Percentiles rank a stretch among this genome's conserved stretches.
Conservation (phyloP, 2,888 invertebrate species). For the Mycalesis mineus region DNA sequence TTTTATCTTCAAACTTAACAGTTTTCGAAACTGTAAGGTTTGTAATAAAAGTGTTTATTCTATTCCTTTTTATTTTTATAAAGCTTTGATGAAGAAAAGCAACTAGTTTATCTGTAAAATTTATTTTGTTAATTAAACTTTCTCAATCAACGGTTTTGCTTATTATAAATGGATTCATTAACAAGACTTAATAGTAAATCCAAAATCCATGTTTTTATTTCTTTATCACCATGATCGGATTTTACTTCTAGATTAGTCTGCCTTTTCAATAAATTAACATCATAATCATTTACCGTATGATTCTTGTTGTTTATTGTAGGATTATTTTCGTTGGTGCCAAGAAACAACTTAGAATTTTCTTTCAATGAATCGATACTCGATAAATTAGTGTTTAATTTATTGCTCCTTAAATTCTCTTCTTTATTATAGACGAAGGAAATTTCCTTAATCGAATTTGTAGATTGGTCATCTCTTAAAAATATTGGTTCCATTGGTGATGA, state of each 20-base stretch:
- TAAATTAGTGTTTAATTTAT: conserved; percentile 17
- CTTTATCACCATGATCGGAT: background rate
- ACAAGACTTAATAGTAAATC: conserved; percentile 19
- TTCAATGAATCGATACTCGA: conserved; percentile 17
- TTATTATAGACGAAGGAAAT: conserved; percentile 43
- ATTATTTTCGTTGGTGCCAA: conserved; percentile 14
- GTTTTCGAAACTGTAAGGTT: too few relatives aligned
- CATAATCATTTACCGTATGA: background rate
- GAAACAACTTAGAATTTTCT: conserved; percentile 21
- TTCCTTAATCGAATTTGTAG: conserved; percentile 23
- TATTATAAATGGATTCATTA: background rate
- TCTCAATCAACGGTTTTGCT: background rate
- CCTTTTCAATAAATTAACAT: background rate
- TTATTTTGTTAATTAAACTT: background rate
- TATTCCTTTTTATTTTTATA: too few relatives aligned
- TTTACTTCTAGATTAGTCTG: background rate
- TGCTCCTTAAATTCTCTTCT: conserved; percentile 36
- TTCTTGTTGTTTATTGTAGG: conserved; percentile 6
- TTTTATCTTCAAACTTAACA: too few relatives aligned
- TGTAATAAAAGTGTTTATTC: too few relatives aligned
- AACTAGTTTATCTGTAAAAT: background rate
- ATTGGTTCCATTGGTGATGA: conserved; percentile 29
- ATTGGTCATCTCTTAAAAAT: conserved; percentile 8
- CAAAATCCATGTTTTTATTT: conserved; percentile 13
- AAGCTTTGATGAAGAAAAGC: too few relatives aligned